Conservation (phyloP, 2,113 vertebrate genomes). For the Oryzias woworae region DNA sequence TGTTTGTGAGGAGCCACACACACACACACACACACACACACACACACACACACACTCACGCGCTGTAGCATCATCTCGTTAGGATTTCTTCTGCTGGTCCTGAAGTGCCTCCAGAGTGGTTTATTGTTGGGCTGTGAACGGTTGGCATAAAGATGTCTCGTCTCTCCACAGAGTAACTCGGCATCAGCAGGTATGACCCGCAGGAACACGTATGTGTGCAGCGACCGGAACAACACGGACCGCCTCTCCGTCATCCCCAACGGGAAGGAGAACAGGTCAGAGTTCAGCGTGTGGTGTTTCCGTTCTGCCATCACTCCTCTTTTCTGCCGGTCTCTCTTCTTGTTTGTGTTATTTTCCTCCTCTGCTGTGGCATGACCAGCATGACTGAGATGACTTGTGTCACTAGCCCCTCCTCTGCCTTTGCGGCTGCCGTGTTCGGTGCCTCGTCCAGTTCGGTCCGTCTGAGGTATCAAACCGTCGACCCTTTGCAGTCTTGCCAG, state of each 20-base stretch:
- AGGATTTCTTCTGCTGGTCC: too few relatives aligned
- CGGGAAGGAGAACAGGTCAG: constrained; percentile 96
- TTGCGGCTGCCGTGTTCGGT: constrained; percentile 76
- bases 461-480: constrained; percentile 85
- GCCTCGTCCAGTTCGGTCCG: constrained; percentile 82
- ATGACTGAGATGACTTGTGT: constrained; percentile 85
- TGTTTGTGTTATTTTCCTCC: constrained; percentile 38
- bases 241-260: constrained; percentile 95
- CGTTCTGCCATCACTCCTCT: constrained; percentile 44
- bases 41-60: too few relatives aligned
- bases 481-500: constrained; percentile 85
- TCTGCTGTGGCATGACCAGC: constrained; percentile 65
- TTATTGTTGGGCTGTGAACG: too few relatives aligned
- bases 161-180: constrained; percentile 82
- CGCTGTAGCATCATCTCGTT: too few relatives aligned
- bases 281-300: not conserved
- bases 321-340: constrained; percentile 76
- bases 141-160: not conserved
- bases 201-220: constrained; percentile 97
- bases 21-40: too few relatives aligned
- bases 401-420: constrained; percentile 79
- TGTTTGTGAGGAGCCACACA: too few relatives aligned
- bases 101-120: too few relatives aligned
- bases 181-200: constrained; percentile 92
- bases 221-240: constrained; percentile 88